Evolutionary conservation across 2,888 invertebrate species (phyloP), one percentile per base, ranked within the genome.

Genomic region (Phengaris arion): DNA sequence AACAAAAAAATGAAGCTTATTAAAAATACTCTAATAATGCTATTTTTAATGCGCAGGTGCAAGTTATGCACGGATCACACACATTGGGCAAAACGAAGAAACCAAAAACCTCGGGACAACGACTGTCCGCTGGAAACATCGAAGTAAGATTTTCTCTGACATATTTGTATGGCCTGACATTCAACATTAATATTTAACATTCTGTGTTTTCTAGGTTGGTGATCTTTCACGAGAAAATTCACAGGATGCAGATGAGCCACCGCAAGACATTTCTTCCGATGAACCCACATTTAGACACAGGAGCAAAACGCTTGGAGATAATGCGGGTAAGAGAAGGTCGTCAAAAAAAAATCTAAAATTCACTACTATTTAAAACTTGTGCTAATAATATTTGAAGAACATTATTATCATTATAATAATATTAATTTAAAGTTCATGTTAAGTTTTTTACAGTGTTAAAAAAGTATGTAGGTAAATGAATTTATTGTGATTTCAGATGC

Each of bases 291-390:
- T 98, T 90, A 95, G 98, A 83, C 95, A 96, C 81, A 95, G 98
- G 83, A 98, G 98, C 94, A 98, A 97, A 94, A 98, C 98, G n/a
- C 95, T 98, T 81, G 97, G 98, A 81, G 98, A 98, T 88, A 94
- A 96, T 76, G 94, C 95, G 83, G 97, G 97, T 97, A 69, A 83
- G 45, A 54, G 51, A 48, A 64, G 35, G 2, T 64, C 35, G 22
- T 45, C 15, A 68, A 2, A 7, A 59, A 2, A 7, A 59, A 35
- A 52, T 59, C 22, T 12, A 3, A 55, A n/a, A 55, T n/a, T 55
- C n/a, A n/a, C 13, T 6, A 55, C 6, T 22, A n/a, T n/a, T 5
- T 72, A 75, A 35, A 35, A 69, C 35, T 9, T 57, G 57, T 45
- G 64, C 9, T 55, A 13, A 54, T 12, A 54, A 57, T n/a, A 15